Evolutionary conservation across 2,113 vertebrate species (phyloP), one percentile per base, ranked within the genome.

Genomic region (Noctilio leporinus): DNA sequence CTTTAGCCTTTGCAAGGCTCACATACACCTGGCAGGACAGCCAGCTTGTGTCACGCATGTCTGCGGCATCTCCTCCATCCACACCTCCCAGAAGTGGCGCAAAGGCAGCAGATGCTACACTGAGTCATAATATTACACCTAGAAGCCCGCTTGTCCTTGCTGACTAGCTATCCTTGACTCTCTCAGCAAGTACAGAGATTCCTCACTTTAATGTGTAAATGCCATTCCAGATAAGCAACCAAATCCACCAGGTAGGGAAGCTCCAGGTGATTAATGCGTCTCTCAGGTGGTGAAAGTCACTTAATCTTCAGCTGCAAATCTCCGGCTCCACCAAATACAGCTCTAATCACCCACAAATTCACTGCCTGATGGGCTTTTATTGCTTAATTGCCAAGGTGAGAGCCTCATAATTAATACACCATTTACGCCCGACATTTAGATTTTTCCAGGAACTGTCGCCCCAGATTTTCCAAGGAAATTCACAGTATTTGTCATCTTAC

Each of bases 341-440:
- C 69, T 97, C 94, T 96, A 97, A 97, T 96, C 88, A 8, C 91
- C 96, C 85, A 98, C 96, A 98, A 98, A 97, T 75, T 57, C 86
- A 96, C 45, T 96, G 94, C 97, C 83, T 98, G 96, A 96, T 98
- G 93, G 93, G 95, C 14, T 94, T 96, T 98, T 96, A 98, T 98
- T 98, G 97, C 97, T 98, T 98, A 98, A 98, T 98, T 98, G 98
- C 87, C 96, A 97, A 98, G 96, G 97, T 98, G 96, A 98, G 98
- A 96, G 95, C 82, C 45, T 98, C 22, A 30, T 95, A 98, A 97
- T 98, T 97, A 98, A 98, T 97, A 97, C 97, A 81, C 94, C 93
- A 82, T 97, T 98, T 97, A 98, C 97, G 98, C 97, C 97, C 94
- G 76, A 96, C 97, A 89, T 91, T 96, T 89, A 97, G 82, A 96